A percentile compares a stretch with the other conserved stretches of the same genome.
Evolutionary conservation across 2,888 invertebrate species (phyloP).

Genomic region (Zele albiditarsus): DNA sequence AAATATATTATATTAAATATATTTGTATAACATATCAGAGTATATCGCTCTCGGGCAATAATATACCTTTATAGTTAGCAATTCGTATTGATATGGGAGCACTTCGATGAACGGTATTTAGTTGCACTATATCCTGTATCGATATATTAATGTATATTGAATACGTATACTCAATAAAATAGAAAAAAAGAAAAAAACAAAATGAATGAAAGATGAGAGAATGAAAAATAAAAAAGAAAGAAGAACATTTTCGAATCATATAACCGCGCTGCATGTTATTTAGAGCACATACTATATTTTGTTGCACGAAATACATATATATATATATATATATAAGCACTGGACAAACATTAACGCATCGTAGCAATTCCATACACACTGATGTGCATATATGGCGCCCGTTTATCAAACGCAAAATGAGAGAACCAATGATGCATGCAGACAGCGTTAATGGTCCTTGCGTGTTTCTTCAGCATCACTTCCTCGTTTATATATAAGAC

Average conservation of each 20-base stretch:
- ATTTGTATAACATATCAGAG: constrained; percentile 6
- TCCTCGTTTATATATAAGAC: neutral
- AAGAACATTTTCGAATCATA: neutral
- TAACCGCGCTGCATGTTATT: constrained; percentile 5
- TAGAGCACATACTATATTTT: constrained; percentile 14
- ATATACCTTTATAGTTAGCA: constrained; percentile 10
- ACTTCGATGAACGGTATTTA: constrained; percentile 48
- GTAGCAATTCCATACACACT: neutral
- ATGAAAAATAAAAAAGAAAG: neutral
- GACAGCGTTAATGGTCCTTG: neutral
- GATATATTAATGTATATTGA: constrained; percentile 46
- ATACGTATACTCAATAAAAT: neutral
- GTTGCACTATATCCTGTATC: constrained; percentile 43
- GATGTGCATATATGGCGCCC: neutral
- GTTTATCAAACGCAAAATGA: constrained; percentile 20
- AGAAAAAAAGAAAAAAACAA: neutral
- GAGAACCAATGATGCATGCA: constrained; percentile 23
- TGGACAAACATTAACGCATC: constrained; percentile 3
- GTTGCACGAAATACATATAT: neutral
- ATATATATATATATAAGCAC: neutral
- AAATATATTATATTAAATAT: neutral
- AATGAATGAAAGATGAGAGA: neutral
- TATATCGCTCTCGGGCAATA: constrained; percentile 31
- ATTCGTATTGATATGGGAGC: constrained; percentile 50
- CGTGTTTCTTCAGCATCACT: constrained; percentile 18